Percentiles rank a stretch among this genome's conserved stretches.
phyloP scores from a whole-genome alignment of 2,113 vertebrate species.

The Monarcha castaneiventris region DNA sequence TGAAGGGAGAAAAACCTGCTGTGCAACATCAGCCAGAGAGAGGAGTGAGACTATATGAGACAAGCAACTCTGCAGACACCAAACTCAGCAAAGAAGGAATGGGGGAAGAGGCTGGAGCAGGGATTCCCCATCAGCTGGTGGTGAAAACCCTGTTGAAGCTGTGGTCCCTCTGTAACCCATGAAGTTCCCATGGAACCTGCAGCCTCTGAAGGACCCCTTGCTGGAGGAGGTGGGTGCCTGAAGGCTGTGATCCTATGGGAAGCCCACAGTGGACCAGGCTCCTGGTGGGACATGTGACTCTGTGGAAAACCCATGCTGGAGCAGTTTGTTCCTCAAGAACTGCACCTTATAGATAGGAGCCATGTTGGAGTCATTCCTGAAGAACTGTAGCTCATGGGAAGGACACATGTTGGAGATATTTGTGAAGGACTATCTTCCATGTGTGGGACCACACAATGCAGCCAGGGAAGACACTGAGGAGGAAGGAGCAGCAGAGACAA shows the following conservation, averaged over 20 bases:
- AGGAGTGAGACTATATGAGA: not conserved
- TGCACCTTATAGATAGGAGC: not conserved
- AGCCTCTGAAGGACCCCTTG: not conserved
- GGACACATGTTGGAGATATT: accelerated
- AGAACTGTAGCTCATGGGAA: not conserved
- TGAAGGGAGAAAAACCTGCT: not conserved
- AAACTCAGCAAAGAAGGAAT: not conserved
- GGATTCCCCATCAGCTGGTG: not conserved
- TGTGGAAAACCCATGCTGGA: not conserved
- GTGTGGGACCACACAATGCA: not conserved
- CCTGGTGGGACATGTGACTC: not conserved
- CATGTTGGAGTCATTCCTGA: not conserved
- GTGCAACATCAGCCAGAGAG: not conserved
- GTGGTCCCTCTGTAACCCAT: accelerated
- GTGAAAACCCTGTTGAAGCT: not conserved
- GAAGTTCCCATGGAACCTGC: not conserved
- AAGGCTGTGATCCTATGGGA: not conserved
- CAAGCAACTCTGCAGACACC: not conserved
- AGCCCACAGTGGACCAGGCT: not conserved
- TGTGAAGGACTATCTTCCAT: not conserved
- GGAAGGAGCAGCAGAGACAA: not conserved
- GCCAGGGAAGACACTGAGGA: not conserved
- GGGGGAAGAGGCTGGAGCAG: not conserved
- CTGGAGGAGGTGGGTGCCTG: not conserved
- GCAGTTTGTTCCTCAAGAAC: not conserved